These are phyloP conservation scores for Conchocele bisecta DNA, from an alignment of 2,888 invertebrate genomes.

Conservation along the genomic window DNA sequence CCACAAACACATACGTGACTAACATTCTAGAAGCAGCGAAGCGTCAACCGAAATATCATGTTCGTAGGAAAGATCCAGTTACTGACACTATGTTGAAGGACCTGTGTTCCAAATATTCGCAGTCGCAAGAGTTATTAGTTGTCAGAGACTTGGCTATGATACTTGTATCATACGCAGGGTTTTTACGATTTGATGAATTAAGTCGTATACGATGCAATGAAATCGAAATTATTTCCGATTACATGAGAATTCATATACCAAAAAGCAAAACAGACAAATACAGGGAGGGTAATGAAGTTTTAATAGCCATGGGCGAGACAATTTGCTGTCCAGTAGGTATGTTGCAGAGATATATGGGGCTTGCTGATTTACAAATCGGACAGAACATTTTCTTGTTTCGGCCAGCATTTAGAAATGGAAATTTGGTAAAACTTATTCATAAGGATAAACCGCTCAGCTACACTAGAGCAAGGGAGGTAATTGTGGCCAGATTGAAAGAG, in stretches of 20 bases:
- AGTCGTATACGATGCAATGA: conserved; percentile 9
- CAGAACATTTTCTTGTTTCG: not conserved
- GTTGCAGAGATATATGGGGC: not conserved
- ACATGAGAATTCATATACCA: not conserved
- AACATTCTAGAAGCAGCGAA: not conserved
- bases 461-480: not conserved
- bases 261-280: conserved; percentile 13
- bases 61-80: conserved; percentile 20
- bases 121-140: conserved; percentile 4
- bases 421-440: not conserved
- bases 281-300: conserved; percentile 2
- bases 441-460: not conserved
- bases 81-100: not conserved
- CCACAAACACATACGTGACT: not conserved
- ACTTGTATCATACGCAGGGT: conserved; percentile 3
- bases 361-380: not conserved
- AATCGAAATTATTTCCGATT: not conserved
- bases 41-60: not conserved
- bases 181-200: conserved; percentile 18
- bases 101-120: conserved; percentile 8
- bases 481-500: not conserved
- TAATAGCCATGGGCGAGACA: not conserved
- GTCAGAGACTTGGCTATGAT: conserved; percentile 24
- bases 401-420: not conserved
- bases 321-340: not conserved